phyloP scores from a whole-genome alignment of 2,113 vertebrate species.

The Cariama cristata region DNA sequence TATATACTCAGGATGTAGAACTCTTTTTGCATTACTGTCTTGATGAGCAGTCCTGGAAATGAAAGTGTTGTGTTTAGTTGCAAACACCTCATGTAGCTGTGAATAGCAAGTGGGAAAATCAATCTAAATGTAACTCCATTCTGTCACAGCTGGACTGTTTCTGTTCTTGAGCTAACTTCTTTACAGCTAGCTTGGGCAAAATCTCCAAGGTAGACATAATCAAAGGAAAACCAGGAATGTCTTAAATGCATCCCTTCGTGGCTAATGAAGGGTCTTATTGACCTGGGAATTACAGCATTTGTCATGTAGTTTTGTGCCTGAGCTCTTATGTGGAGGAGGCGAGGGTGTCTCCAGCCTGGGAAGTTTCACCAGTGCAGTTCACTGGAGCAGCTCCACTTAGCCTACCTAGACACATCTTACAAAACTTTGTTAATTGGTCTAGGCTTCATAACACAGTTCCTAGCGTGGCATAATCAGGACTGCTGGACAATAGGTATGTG shows the following conservation, averaged over 20 bases:
- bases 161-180: neutral
- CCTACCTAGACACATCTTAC: neutral
- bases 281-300: neutral
- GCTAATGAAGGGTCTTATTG: neutral
- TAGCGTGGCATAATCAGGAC: neutral
- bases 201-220: neutral
- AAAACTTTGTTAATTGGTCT: neutral
- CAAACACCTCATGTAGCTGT: neutral
- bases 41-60: neutral
- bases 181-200: neutral
- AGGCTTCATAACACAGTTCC: neutral
- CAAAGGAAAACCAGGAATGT: neutral
- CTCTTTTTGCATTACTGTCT: neutral
- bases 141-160: neutral
- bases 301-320: accelerated
- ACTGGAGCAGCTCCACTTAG: neutral
- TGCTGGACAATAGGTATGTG: neutral
- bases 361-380: neutral
- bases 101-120: neutral
- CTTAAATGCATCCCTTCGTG: neutral
- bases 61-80: neutral
- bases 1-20: neutral
- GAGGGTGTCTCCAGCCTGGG: neutral
- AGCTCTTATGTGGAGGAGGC: accelerated
- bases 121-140: neutral